Evolutionary conservation across 2,797 vertebrate species (phyloP), one percentile per base, ranked within the genome.

Genomic region (Cyprinodon diabolis): DNA sequence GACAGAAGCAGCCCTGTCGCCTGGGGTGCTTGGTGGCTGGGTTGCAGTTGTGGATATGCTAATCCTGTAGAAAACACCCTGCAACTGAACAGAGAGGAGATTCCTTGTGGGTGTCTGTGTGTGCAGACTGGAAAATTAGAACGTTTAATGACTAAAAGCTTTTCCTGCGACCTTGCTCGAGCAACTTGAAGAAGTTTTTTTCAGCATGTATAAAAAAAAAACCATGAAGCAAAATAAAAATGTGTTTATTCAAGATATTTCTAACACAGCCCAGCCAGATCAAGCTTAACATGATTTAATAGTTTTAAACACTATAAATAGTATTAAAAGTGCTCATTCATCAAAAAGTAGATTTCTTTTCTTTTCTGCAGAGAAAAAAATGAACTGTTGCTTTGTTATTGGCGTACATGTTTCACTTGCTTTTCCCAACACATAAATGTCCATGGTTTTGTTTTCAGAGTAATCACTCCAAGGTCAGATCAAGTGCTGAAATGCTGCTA

Each of bases 381-480:
- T 81, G 74, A 85, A 69, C 74, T 57, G 80, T 80, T 69, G 79
- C 73, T 79, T 74, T 49, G 49, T 83, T 86, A 86, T 72, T 47
- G 51, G 76, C 54, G 69, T 70, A 54, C 85, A 68, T 62, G 75
- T 82, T 84, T 80, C 65, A 81, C 76, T 80, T 45, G 51, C 60
- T 76, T 58, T 70, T 47, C 78, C 2, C 79, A 86, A 68, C 75
- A 80, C 84, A 88, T 89, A 82, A 83, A 81, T 77, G 88, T 87
- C 69, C 84, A 82, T 85, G 89, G 89, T 91, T 92, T 91, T 90
- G 89, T 90, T 91, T 93, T 88, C 90, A 91, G 76, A 89, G 84
- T 90, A 91, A 91, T 90, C 89, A 79, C 90, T 87, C 82, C 84
- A 89, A 94, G 89, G 91, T 92, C 91, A 92, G 85, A 81, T 48